Conservation (phyloP, 2,888 invertebrate species). For the Synanthedon andrenaeformis region DNA sequence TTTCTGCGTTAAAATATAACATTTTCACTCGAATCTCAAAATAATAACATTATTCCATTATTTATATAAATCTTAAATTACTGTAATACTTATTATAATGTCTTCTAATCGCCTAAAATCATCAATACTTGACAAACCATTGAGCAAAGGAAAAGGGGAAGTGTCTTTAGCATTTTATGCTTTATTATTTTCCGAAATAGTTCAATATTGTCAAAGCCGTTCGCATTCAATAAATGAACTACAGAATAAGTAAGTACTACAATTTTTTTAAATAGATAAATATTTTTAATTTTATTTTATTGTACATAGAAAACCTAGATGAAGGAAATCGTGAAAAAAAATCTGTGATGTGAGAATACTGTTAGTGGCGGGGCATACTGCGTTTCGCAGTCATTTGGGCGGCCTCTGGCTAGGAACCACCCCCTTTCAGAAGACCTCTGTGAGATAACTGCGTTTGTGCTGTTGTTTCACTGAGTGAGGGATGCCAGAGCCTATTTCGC, state of each 20-base stretch:
- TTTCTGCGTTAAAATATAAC: background rate
- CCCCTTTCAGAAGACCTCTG: no score
- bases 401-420: no score
- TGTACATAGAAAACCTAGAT: no score
- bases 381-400: no score
- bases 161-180: conserved; percentile 94
- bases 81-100: conserved; percentile 22
- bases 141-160: conserved; percentile 93
- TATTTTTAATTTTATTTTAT: no score
- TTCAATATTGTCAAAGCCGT: conserved; percentile 97
- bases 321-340: no score
- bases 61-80: background rate
- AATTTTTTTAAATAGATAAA: background rate
- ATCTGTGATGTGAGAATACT: no score
- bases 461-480: no score
- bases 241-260: conserved; percentile 83
- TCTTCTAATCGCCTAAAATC: conserved; percentile 74
- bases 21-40: background rate
- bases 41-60: background rate
- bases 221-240: conserved; percentile 95
- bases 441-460: no score
- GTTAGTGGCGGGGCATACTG: no score
- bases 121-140: conserved; percentile 89
- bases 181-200: conserved; percentile 96
- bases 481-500: no score